phyloP scores from a whole-genome alignment of 2,888 invertebrate genomes.

The Neocrepidodera transversa region DNA sequence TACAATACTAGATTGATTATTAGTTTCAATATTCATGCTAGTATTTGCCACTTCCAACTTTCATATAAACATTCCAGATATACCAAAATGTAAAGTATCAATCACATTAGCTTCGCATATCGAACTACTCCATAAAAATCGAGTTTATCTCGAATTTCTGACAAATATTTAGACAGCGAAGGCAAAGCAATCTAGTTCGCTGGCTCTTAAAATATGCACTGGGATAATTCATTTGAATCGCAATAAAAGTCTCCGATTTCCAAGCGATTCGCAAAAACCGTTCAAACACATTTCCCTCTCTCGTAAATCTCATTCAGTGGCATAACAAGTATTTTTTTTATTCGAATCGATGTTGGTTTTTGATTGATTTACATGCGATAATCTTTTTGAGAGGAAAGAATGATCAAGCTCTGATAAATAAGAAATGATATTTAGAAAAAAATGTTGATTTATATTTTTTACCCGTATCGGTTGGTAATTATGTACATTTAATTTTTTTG shows the following conservation, averaged over 20 bases:
- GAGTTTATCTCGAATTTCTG: slow-evolving; percentile 14
- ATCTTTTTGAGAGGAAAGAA: too few relatives aligned
- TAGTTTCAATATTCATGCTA: too few relatives aligned
- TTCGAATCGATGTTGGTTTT: background rate
- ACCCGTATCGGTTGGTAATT: too few relatives aligned
- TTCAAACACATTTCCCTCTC: slow-evolving; percentile 31
- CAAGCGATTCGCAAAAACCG: slow-evolving; percentile 33
- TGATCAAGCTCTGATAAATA: too few relatives aligned
- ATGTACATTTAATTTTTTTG: too few relatives aligned
- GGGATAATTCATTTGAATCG: slow-evolving; percentile 34
- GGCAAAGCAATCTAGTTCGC: slow-evolving; percentile 15
- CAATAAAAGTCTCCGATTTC: slow-evolving; percentile 32
- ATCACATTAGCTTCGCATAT: slow-evolving; percentile 1
- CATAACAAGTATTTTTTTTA: slow-evolving; percentile 9
- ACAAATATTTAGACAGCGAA: slow-evolving; percentile 24
- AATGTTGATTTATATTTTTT: too few relatives aligned
- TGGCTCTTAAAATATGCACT: slow-evolving; percentile 27
- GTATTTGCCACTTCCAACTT: too few relatives aligned
- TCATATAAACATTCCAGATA: too few relatives aligned
- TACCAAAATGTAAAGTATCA: background rate
- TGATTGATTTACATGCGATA: slow-evolving; percentile 5
- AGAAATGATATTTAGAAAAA: too few relatives aligned
- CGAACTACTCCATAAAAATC: slow-evolving; percentile 18
- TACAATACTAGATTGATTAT: too few relatives aligned
- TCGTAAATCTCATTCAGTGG: slow-evolving; percentile 22